A percentile compares a stretch with the other conserved stretches of the same genome.
phyloP scores from a whole-genome alignment of 2,113 vertebrate genomes.

The Elachura formosa region DNA sequence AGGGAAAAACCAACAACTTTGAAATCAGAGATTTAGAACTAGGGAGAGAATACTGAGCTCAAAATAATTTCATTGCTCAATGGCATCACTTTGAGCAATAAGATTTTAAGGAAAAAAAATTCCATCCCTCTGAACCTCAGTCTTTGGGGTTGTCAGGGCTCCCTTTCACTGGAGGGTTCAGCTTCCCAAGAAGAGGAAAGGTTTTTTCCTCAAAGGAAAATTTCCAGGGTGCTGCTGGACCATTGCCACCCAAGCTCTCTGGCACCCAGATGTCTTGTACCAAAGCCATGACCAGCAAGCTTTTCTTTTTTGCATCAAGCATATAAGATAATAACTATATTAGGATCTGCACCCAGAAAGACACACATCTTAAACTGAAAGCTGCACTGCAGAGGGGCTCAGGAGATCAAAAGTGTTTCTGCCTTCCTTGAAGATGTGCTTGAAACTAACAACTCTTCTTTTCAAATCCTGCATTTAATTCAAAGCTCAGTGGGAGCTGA shows the following conservation, averaged over 20 bases:
- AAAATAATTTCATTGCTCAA: background rate
- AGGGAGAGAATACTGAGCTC: background rate
- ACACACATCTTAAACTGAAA: background rate
- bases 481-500: background rate
- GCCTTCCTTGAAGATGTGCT: conserved; percentile 35
- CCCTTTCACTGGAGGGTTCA: background rate
- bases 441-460: conserved; percentile 24
- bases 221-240: background rate
- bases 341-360: background rate
- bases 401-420: conserved; percentile 23
- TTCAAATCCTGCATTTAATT: conserved; percentile 24
- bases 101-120: too few relatives aligned
- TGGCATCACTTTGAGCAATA: too few relatives aligned
- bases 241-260: background rate
- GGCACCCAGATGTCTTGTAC: background rate
- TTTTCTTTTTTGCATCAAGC: background rate
- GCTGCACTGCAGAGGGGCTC: background rate
- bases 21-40: background rate
- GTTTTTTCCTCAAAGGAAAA: background rate
- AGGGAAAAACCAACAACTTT: background rate
- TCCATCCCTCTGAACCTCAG: background rate
- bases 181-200: too few relatives aligned
- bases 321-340: background rate
- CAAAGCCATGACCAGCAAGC: background rate
- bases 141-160: background rate